Evolutionary conservation across 2,888 invertebrate species (phyloP), one percentile per base, ranked within the genome.

Genomic region (Crioceris asparagi): DNA sequence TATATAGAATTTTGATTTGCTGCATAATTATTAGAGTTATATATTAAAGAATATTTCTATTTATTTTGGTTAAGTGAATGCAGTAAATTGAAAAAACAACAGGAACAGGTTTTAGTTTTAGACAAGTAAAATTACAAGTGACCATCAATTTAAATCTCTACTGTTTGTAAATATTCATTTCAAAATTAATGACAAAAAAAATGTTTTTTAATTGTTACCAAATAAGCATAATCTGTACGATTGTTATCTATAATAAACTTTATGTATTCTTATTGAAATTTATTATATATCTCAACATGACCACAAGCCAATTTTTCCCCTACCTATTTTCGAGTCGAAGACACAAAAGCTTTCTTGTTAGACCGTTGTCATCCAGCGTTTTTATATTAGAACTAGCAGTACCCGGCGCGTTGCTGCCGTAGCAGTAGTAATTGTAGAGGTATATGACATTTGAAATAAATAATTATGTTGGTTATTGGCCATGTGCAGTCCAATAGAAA

Each of bases 121-220:
- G 5, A 25, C 27, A 12, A 35, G 29, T 35, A 29, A 44, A 41
- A 38, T 43, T 34, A 14, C 39, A 30, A 36, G 44, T 39, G 41
- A 32, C 30, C n/a, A n/a, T n/a, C n/a, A n/a, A n/a, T n/a, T n/a
- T n/a, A n/a, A n/a, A n/a, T 27, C 27, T 33, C 29, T 41, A 30
- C 29, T 38, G 19, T 37, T 33, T 47, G 45, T 48, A 43, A 44
- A 45, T 46, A 46, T 14, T 33, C 16, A 36, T 38, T 36, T 29
- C 16, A 17, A 38, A 39, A 23, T 40, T 38, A 40, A 43, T 45
- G 35, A 39, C 40, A 43, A 47, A 47, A 45, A 40, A 29, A 43
- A 46, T 46, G 15, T 14, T 46, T 43, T 47, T 47, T 51, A 52
- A 51, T 52, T 54, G 56, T 56, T 56, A 56, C 56, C 56, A 56